Evolutionary conservation across 2,888 invertebrate genomes (phyloP).

Genomic region (Ichneumon xanthorius): DNA sequence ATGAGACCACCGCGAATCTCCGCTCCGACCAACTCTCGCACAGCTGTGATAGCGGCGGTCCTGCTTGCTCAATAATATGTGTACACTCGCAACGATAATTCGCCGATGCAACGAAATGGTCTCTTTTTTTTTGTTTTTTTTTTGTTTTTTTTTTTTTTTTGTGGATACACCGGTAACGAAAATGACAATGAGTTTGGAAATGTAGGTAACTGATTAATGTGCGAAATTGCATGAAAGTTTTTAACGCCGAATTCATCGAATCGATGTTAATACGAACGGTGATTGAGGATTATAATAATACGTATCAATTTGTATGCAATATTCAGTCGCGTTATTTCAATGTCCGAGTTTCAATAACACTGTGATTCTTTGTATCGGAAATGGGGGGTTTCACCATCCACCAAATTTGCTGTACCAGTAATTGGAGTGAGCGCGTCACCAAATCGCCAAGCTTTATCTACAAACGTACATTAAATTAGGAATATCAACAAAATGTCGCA

Average conservation of each 20-base stretch:
- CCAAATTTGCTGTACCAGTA: background rate
- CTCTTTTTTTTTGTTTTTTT: no score
- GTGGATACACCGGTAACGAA: no score
- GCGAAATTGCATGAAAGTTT: background rate
- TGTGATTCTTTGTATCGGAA: background rate
- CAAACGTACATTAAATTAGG: background rate
- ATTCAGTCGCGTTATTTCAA: background rate
- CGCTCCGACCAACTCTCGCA: background rate
- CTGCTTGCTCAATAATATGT: slow-evolving; percentile 16
- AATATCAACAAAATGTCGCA: background rate
- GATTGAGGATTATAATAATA: background rate
- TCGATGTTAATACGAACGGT: background rate
- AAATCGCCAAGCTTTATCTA: background rate
- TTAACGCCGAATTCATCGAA: background rate
- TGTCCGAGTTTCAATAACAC: background rate
- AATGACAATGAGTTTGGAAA: no score
- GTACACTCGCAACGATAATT: no score
- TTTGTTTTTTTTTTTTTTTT: no score
- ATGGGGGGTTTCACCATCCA: background rate
- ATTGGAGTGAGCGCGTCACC: background rate
- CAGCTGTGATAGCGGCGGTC: background rate
- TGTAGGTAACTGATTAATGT: background rate
- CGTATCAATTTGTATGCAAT: background rate
- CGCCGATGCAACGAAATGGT: no score
- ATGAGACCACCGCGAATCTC: slow-evolving; percentile 81